Base-by-base conservation (phyloP, 1,140 invertebrate genomes). In the Colletes gigas region DNA sequence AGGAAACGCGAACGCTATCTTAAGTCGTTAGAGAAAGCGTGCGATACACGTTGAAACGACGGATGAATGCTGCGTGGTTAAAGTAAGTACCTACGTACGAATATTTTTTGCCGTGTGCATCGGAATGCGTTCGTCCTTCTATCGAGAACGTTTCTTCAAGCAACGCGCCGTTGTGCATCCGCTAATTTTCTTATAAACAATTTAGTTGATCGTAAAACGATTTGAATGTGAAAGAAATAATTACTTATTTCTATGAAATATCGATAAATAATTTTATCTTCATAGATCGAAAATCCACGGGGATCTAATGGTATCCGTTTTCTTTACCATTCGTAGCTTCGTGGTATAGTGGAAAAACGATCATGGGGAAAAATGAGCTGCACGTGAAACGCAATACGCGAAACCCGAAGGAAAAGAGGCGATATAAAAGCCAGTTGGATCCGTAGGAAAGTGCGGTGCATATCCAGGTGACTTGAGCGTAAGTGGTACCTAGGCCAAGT, bases 1-100 rank as follows among this genome's bases (percentile, higher is more conserved):
- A 41, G 39, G 69, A 77, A 78, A 70, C 60, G 54, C 41, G 57
- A 71, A 30, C 78, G 30, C 70, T 79, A 30, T 44, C 78, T 86
- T 75, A 81, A 81, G 8, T 50, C 57, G 62, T 52, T 73, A 59
- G 82, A 78, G 84, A 87, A 83, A 87, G 84, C 83, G 77, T 77
- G 73, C 76, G 17, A 74, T 71, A 57, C 7, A 47, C 12, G 79
- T 21, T 73, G 70, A 63, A 75, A 82, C 62, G 17, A 14, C 12
- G 50, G 12, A 57, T 47, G 62, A 85, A 81, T 79, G 54, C 67
- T 63, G 74, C 21, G 44, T 76, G 69, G 65, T 82, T 82, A 78
- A 77, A 55, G 50, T 50, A 73, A 67, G 82, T 47, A 41, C 59
- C 47, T 50, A 73, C 71, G 82, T 47, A 41, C 59, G 14, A 63